phyloP scores from a whole-genome alignment of 2,797 vertebrate genomes.

The Darevskia mixta region DNA sequence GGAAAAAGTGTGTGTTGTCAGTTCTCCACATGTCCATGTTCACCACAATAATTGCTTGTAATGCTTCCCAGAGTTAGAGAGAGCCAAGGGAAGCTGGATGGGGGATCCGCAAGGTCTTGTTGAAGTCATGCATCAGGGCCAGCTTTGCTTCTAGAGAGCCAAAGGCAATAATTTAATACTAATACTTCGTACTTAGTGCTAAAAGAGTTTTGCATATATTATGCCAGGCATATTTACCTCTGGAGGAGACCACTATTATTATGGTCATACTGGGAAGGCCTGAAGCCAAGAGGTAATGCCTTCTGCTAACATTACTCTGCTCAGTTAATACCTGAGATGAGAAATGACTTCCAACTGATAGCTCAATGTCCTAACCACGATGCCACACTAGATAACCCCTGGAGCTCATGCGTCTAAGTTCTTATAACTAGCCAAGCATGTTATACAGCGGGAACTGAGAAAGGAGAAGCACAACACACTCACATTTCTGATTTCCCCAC shows the following conservation, averaged over 20 bases:
- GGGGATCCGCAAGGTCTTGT: neutral
- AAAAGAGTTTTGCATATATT: neutral
- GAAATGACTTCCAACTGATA: neutral
- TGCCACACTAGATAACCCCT: neutral
- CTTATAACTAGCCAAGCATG: no score
- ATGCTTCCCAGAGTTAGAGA: neutral
- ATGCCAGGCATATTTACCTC: neutral
- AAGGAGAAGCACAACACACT: neutral
- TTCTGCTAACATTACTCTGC: neutral
- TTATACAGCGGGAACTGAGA: neutral
- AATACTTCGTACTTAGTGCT: neutral
- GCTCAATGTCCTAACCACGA: neutral
- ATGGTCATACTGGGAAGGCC: no score
- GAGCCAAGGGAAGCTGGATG: neutral
- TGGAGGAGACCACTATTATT: neutral
- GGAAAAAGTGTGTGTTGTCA: neutral
- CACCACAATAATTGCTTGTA: neutral
- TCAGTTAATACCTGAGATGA: fast-evolving
- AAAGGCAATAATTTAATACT: neutral
- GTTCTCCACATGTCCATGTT: neutral
- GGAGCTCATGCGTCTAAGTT: neutral
- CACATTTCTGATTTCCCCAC: neutral
- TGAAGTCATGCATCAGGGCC: neutral
- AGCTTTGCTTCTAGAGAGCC: neutral
- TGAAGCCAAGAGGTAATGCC: neutral